These are phyloP conservation scores for Chesias legatella DNA, from an alignment of 2,888 invertebrate species.

Conservation along the genomic window DNA sequence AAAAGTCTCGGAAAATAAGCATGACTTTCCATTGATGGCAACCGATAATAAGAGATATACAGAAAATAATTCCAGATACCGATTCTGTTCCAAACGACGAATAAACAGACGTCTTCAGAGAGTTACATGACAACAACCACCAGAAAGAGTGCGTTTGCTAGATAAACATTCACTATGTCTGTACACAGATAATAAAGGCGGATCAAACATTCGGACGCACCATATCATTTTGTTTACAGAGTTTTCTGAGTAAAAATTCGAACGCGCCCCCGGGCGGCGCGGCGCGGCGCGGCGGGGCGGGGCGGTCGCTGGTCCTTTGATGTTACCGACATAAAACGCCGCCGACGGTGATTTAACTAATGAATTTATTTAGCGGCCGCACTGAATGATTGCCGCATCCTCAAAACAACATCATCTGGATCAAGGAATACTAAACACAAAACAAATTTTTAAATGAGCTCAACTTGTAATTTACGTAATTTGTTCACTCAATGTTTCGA, in stretches of 20 bases:
- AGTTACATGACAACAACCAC: slow-evolving; percentile 58
- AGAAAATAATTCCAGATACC: neutral
- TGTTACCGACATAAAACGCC: slow-evolving; percentile 79
- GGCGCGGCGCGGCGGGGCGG: too few species aligned
- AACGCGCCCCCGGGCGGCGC: slow-evolving; percentile 73
- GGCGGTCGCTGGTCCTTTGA: slow-evolving; percentile 70
- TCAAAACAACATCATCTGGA: slow-evolving; percentile 29
- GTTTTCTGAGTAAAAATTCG: slow-evolving; percentile 78
- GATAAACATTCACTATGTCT: slow-evolving; percentile 63
- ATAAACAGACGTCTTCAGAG: slow-evolving; percentile 32
- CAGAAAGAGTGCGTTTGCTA: slow-evolving; percentile 65
- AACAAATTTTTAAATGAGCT: slow-evolving; percentile 10
- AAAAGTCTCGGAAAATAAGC: slow-evolving; percentile 28
- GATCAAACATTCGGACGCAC: slow-evolving; percentile 77
- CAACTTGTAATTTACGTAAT: too few species aligned
- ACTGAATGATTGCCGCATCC: slow-evolving; percentile 55
- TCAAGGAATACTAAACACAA: slow-evolving; percentile 21
- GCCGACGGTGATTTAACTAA: slow-evolving; percentile 81
- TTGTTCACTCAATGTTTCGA: too few species aligned
- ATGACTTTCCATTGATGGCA: slow-evolving; percentile 1
- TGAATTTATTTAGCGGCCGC: slow-evolving; percentile 80
- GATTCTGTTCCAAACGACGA: neutral
- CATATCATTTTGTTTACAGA: slow-evolving; percentile 80
- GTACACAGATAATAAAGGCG: slow-evolving; percentile 76
- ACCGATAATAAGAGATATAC: neutral